These are phyloP conservation scores for Colostygia pectinataria DNA, from an alignment of 2,888 invertebrate genomes.

Conservation along the genomic window DNA sequence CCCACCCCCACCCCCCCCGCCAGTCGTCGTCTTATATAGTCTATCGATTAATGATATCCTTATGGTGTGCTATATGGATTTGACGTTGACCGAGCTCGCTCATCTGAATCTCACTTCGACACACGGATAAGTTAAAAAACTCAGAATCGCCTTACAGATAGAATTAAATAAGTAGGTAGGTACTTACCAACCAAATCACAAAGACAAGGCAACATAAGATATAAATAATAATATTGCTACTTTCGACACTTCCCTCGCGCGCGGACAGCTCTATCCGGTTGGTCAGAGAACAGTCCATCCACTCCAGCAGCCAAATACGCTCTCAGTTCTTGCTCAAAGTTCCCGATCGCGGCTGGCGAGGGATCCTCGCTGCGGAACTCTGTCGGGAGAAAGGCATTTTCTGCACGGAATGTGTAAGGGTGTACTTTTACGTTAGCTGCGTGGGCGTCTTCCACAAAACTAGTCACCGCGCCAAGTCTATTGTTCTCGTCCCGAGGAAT, in stretches of 20 bases:
- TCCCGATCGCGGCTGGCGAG: conserved; percentile 48
- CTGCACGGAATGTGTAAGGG: conserved; percentile 73
- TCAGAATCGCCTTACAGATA: no score
- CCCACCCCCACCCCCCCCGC: no score
- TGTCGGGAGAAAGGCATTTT: conserved; percentile 63
- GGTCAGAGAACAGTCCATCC: conserved; percentile 71
- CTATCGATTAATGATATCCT: no score
- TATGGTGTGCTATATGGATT: no score
- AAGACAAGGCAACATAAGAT: no score
- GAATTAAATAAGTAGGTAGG: background rate
- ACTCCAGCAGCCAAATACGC: conserved; percentile 65
- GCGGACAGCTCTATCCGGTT: conserved; percentile 61
- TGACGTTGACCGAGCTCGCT: no score
- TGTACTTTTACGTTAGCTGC: conserved; percentile 64
- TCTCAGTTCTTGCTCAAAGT: conserved; percentile 58
- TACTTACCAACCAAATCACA: background rate
- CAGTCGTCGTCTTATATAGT: no score
- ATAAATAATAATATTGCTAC: background rate
- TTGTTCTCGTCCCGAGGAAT: conserved; percentile 62
- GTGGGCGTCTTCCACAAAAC: conserved; percentile 65
- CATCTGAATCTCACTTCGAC: no score
- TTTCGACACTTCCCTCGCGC: conserved; percentile 37
- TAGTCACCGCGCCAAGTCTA: conserved; percentile 54
- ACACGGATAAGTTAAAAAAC: no score
- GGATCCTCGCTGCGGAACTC: conserved; percentile 53